Evolutionary conservation across 2,797 vertebrate genomes (phyloP), one percentile per base, ranked within the genome.

Genomic region (Urocyon cinereoargenteus): DNA sequence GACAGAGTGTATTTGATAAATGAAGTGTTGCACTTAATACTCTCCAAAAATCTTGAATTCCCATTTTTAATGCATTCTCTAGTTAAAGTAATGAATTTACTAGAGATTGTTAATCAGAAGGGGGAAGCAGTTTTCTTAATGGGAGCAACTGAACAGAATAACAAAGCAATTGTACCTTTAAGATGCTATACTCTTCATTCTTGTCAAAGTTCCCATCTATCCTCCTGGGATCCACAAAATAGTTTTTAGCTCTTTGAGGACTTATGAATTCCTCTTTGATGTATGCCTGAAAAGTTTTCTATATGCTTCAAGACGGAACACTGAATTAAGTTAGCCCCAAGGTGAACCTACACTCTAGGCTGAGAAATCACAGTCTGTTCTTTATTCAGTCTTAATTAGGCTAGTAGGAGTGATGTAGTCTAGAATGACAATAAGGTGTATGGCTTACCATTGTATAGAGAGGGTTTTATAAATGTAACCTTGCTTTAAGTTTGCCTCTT

Each of bases 281-380:
- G 53, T 95, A 62, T 94, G 90, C 22, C 53, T 57, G 40, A 96
- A 40, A 57, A 26, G 18, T 62, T 68, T 91, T 73, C 73, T 93
- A n/a, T 45, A 57, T 90, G 51, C 3, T 81, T 83, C 45, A 21
- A 93, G 66, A 34, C 13, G 89, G 90, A 94, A 77, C 7, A 85
- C 1, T 73, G 40, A 66, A 91, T 79, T 81, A 75, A 92, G 70
- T 75, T 86, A 92, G 34, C 45, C 31, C 45, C 13, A 66, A 91
- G n/a, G 70, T 15, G 78, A 82, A 53, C 8, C 53, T 90, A 45
- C 15, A 75, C 11, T 72, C 49, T n/a, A 45, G 34, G 11, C 70
- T 88, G 31, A 51, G 18, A 78, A 78, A 59, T 83, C 28, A 62
- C 34, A 86, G 1, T 16, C 22, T 73, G 10, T 55, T 61, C 34